phyloP scores from a whole-genome alignment of 2,797 vertebrate genomes.

The Hemitrygon akajei region DNA sequence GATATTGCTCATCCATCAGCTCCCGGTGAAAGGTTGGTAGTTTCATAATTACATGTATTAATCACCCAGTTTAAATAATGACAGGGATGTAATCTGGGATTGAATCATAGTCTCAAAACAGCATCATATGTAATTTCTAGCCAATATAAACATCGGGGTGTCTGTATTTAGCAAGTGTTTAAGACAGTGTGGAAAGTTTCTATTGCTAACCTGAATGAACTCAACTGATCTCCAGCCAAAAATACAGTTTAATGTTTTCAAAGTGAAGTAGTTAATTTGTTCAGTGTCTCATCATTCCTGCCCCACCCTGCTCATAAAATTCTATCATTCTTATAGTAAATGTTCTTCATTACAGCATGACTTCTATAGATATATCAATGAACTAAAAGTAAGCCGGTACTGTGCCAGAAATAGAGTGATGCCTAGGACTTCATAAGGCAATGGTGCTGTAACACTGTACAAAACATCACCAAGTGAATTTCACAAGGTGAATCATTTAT shows the following conservation, averaged over 20 bases:
- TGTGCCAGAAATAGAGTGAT: background rate
- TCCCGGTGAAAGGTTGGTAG: background rate
- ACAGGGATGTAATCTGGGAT: background rate
- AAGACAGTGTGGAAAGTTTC: constrained; percentile 32
- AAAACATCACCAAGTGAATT: background rate
- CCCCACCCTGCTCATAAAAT: background rate
- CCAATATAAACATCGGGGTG: constrained; percentile 2
- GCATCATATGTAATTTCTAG: constrained; percentile 26
- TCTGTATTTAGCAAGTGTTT: constrained; percentile 17
- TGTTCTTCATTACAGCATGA: background rate
- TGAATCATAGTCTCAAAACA: constrained; percentile 35
- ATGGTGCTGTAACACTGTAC: background rate
- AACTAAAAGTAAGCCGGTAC: background rate
- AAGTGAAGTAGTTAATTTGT: constrained; percentile 9
- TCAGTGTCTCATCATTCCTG: constrained; percentile 27
- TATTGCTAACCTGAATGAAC: constrained; percentile 27
- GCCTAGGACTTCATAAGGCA: background rate
- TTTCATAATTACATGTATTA: constrained; percentile 21
- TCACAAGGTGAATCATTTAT: background rate
- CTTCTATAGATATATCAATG: background rate
- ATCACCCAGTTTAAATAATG: constrained; percentile 36
- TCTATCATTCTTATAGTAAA: background rate
- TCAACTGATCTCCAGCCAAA: constrained; percentile 27
- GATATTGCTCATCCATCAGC: background rate
- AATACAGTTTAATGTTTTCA: constrained; percentile 18